Base-by-base conservation (phyloP, 2,113 vertebrate genomes). In the Neogobius melanostomus region DNA sequence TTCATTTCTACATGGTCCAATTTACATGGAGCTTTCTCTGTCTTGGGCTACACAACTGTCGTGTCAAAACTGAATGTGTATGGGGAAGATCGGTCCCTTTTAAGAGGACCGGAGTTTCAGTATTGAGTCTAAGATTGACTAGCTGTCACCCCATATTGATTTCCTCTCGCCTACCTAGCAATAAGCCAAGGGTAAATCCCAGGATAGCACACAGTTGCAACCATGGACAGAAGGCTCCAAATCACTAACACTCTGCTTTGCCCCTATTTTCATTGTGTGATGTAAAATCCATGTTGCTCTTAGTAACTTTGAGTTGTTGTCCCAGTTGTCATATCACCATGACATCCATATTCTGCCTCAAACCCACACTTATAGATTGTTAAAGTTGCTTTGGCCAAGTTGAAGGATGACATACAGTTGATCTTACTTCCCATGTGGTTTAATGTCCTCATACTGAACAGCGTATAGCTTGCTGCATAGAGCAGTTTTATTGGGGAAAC, bases 91-190 rank as follows among this genome's bases (percentile, higher is more conserved):
- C 77, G 21, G 46, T 85, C 79, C 53, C 75, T 80, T 83, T 87
- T 71, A 87, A 84, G 74, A 66, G 69, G 81, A 85, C 82, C 56
- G 56, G 81, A 86, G 80, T 87, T 83, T 72, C 80, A 68, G 74
- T 78, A 80, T 83, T 81, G 80, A 86, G 83, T 86, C 64, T 53
- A 44, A 86, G 82, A 90, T 89, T 89, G 86, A 90, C 85, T 88
- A 85, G 63, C 87, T 85, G 80, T 87, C 87, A 83, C 74, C 80
- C 83, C 68, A 81, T 85, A 88, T 88, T 86, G 86, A 90, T 87
- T 88, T 89, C 76, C 77, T 85, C 86, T 82, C 21, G 47, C 82
- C 83, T 87, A 82, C 81, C 85, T 88, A 87, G 86, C 79, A 87
- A 86, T 81, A 82, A 82, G 73, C 84, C 68, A 68, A 77, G 68